These are phyloP conservation scores for Drosophila suzukii DNA, from an alignment of 1,140 invertebrate species.

Conservation along the genomic window DNA sequence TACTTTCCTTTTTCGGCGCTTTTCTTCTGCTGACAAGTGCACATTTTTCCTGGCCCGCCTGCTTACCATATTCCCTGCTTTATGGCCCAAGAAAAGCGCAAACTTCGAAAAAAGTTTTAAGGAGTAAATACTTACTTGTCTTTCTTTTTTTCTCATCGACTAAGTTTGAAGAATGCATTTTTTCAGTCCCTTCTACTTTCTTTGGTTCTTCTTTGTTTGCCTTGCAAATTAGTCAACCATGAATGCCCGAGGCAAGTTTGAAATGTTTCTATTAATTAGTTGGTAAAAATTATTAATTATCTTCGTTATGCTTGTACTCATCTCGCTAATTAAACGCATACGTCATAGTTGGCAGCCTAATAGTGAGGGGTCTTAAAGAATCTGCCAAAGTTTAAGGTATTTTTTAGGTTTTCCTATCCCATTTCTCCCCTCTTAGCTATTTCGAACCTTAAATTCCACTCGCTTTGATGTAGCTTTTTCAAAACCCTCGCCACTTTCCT, in stretches of 20 bases:
- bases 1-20: conserved; percentile 30
- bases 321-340: conserved; percentile 1
- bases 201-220: conserved; percentile 44
- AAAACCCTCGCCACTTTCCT: background rate
- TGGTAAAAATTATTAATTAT: conserved; percentile 56
- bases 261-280: conserved; percentile 67
- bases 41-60: conserved; percentile 66
- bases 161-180: conserved; percentile 74
- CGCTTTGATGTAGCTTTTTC: conserved; percentile 60
- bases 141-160: conserved; percentile 51
- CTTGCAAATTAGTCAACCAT: conserved; percentile 74
- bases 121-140: conserved; percentile 27
- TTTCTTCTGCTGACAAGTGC: conserved; percentile 80
- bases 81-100: conserved; percentile 74
- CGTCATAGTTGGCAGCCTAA: background rate
- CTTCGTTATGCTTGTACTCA: conserved; percentile 3
- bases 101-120: conserved; percentile 46
- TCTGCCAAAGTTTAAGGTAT: background rate
- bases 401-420: background rate
- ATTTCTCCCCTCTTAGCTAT: conserved; percentile 1
- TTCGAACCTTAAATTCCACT: conserved; percentile 18
- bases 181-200: conserved; percentile 45
- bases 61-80: conserved; percentile 40
- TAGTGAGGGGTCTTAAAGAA: background rate
- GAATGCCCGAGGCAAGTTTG: conserved; percentile 38